These are phyloP conservation scores for Istiophorus platypterus DNA, from an alignment of 2,113 vertebrate genomes.

Conservation along the genomic window DNA sequence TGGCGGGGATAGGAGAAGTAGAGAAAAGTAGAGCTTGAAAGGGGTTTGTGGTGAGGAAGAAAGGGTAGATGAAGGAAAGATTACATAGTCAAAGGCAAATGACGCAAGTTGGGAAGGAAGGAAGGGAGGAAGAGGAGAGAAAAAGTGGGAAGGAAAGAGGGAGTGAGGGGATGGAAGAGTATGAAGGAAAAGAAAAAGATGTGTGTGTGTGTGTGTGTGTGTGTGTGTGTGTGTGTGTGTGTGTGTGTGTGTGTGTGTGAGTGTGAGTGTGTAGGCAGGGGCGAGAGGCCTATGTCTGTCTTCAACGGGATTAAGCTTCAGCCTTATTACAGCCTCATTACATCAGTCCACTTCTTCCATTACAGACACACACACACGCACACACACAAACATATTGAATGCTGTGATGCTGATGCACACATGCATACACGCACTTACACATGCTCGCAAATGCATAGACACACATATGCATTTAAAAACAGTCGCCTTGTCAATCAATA, in stretches of 20 bases:
- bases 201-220: too few relatives aligned
- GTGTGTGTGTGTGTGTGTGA: conserved; percentile 33
- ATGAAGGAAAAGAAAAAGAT: not conserved
- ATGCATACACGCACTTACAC: not conserved
- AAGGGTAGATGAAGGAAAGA: not conserved
- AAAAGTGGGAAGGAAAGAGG: not conserved
- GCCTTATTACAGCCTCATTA: conserved; percentile 83
- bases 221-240: conserved; percentile 24
- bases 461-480: conserved; percentile 57
- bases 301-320: conserved; percentile 77
- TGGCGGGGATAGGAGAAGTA: not conserved
- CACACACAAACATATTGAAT: conserved; percentile 32
- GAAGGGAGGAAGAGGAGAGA: not conserved
- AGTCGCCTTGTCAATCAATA: conserved; percentile 59
- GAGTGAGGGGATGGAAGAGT: not conserved
- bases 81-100: not conserved
- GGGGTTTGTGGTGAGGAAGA: not conserved
- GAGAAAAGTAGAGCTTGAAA: not conserved
- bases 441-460: conserved; percentile 9
- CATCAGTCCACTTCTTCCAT: conserved; percentile 81
- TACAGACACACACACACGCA: conserved; percentile 67
- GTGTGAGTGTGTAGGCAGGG: conserved; percentile 32
- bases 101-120: not conserved
- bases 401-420: not conserved
- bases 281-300: conserved; percentile 78